phyloP scores from a whole-genome alignment of 2,888 invertebrate genomes.

The Arctia plantaginis region DNA sequence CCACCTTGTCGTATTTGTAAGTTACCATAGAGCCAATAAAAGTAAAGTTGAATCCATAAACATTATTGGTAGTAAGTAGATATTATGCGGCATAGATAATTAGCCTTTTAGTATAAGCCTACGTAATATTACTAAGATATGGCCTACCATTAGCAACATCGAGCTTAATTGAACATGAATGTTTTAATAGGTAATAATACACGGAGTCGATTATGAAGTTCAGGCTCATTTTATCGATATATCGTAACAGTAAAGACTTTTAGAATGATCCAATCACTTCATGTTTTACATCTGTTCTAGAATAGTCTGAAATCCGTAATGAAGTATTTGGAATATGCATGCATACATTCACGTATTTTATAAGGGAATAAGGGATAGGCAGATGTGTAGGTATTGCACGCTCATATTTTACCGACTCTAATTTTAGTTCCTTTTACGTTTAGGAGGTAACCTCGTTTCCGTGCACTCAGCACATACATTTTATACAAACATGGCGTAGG shows the following conservation, averaged over 20 bases:
- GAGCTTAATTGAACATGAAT: constrained; percentile 14
- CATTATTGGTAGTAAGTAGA: background rate
- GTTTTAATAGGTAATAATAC: constrained; percentile 5
- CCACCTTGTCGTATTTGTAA: background rate
- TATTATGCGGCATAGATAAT: constrained; percentile 4
- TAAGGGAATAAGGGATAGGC: no score
- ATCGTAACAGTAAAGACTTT: background rate
- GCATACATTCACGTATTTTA: no score
- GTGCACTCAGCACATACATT: no score
- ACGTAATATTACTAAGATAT: constrained; percentile 7
- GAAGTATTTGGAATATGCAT: no score
- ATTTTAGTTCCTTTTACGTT: no score
- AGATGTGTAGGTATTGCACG: no score
- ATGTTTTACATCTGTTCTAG: background rate
- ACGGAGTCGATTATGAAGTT: constrained; percentile 5
- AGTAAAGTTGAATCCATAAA: constrained; percentile 6
- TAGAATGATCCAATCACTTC: background rate
- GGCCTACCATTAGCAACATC: constrained; percentile 4
- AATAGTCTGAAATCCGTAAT: background rate
- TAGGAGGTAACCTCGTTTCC: no score
- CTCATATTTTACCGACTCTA: no score
- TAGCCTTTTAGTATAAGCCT: constrained; percentile 7
- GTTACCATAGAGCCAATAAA: constrained; percentile 7
- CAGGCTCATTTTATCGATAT: background rate
- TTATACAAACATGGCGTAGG: no score